Evolutionary conservation across 2,888 invertebrate genomes (phyloP), one percentile per base, ranked within the genome.

Genomic region (Noctua pronuba): DNA sequence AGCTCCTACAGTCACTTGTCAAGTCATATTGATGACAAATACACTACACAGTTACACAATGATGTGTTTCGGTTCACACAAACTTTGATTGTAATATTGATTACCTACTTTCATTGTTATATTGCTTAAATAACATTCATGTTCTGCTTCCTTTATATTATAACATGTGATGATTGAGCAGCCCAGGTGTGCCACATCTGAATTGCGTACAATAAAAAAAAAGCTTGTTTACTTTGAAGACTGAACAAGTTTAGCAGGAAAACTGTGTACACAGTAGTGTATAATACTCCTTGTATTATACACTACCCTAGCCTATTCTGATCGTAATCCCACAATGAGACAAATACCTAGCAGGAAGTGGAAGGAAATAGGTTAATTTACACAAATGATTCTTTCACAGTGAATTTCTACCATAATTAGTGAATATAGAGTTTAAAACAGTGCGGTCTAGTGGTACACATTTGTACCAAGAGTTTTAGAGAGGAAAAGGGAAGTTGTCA

Each of bases 1-100:
- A 83, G 35, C 41, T 21, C 10, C 18, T 52, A 58, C 31, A 49
- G n/a, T n/a, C 21, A 66, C 24, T 52, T 13, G 5, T 60, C 49
- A 67, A 73, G 62, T 46, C 46, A 49, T 31, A 62, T 11, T 49
- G 38, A 79, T 79, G 73, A 79, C 55, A 73, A 79, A 73, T 78
- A 71, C 24, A 78, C 35, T 49, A 67, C 16, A 67, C 21, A 49
- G 31, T 65, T 46, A 73, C 38, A 73, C 31, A 73, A 72, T 64
- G 38, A 55, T 2, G 16, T 77, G 67, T 58, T 49, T 58, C 4
- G 16, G 52, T 58, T 65, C 41, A 16, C 4, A 65, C 10, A n/a
- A 35, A 16, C 18, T 41, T 55, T 31, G 16, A 46, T 46, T 46
- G 46, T 46, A 11, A 41, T 41, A 41, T 41, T 41, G 41, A 11